phyloP scores from a whole-genome alignment of 53 echinoderm and acorn worm genomes.

The Holothuria scabra region DNA sequence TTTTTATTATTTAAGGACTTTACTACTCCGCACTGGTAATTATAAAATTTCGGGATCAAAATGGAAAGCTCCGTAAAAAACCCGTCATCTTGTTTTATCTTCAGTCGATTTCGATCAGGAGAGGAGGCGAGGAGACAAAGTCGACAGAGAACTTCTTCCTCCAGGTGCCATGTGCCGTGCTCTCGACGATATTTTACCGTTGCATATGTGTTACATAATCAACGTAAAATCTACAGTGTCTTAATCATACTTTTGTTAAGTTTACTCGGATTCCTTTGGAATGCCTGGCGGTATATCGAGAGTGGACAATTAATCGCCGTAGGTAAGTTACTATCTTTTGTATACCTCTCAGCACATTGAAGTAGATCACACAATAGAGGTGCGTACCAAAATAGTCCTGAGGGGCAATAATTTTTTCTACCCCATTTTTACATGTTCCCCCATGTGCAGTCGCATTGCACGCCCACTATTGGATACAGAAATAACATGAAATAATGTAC shows the following conservation, averaged over 20 bases:
- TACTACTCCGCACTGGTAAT: too few species aligned
- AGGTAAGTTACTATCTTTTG: not conserved
- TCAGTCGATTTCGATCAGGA: slow-evolving; percentile 31
- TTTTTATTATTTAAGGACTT: too few species aligned
- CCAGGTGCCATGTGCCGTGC: not conserved
- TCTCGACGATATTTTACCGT: slow-evolving; percentile 31
- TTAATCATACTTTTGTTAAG: slow-evolving; percentile 19
- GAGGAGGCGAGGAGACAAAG: not conserved
- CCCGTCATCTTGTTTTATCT: slow-evolving; percentile 19
- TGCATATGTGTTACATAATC: slow-evolving; percentile 40
- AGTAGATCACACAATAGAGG: too few species aligned
- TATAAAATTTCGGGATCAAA: too few species aligned
- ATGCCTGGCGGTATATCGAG: slow-evolving; percentile 32
- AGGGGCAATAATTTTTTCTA: too few species aligned
- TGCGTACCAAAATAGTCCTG: too few species aligned
- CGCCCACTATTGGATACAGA: too few species aligned
- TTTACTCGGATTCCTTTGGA: slow-evolving; percentile 36
- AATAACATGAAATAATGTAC: too few species aligned
- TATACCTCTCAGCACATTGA: too few species aligned
- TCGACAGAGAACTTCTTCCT: not conserved
- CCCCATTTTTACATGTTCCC: too few species aligned
- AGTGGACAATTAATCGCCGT: slow-evolving; percentile 34
- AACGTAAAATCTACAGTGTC: slow-evolving; percentile 49
- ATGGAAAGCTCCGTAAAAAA: too few species aligned
- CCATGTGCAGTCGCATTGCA: too few species aligned